Conservation (phyloP, 1,140 invertebrate genomes). For the Sitophilus oryzae region DNA sequence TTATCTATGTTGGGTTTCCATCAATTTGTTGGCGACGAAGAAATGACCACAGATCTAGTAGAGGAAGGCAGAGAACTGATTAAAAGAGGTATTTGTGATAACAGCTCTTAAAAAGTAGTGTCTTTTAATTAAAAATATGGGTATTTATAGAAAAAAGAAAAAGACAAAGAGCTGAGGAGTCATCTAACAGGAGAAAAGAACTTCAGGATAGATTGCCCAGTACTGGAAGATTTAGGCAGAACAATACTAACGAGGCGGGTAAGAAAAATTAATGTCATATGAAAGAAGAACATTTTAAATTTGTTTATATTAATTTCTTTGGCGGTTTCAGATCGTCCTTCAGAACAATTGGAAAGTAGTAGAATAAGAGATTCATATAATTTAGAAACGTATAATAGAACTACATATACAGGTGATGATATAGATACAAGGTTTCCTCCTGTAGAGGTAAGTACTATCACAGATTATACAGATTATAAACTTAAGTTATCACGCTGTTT, state of each 20-base stretch:
- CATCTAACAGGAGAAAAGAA: constrained; percentile 63
- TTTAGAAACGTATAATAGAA: constrained; percentile 54
- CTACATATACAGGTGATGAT: constrained; percentile 46
- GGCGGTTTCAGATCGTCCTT: constrained; percentile 26
- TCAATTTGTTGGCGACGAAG: constrained; percentile 91
- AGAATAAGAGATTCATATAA: constrained; percentile 44
- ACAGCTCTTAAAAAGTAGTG: no score
- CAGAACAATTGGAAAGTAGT: constrained; percentile 25
- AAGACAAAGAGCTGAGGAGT: constrained; percentile 73
- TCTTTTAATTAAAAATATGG: no score
- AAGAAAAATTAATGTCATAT: no score
- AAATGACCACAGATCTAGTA: constrained; percentile 86
- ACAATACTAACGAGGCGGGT: constrained; percentile 52
- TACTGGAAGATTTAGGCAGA: constrained; percentile 50
- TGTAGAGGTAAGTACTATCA: constrained; percentile 31
- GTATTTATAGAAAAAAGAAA: constrained; percentile 67
- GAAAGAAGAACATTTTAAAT: no score
- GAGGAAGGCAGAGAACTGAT: constrained; percentile 90
- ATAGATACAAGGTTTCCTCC: constrained; percentile 49
- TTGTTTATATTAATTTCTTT: background rate
- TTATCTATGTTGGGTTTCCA: constrained; percentile 89
- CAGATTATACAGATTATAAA: no score
- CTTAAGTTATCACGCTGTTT: no score
- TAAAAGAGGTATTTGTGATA: constrained; percentile 76
- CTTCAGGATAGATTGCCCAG: constrained; percentile 59